Base-by-base conservation (phyloP, 2,888 invertebrate species). In the Euzophera pinguis region DNA sequence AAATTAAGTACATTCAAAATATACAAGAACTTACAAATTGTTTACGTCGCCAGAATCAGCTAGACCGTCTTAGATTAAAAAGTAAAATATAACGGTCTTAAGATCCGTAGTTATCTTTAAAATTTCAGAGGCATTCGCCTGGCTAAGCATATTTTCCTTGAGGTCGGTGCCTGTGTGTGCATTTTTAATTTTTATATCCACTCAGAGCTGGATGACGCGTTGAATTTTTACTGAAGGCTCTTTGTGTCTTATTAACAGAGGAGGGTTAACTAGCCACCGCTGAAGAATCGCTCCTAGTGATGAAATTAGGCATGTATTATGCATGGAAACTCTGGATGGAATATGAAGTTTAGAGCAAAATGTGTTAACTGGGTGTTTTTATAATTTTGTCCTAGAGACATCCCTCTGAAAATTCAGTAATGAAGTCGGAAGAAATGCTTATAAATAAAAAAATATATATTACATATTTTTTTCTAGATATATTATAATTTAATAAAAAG, bases 141-240 rank as follows among this genome's bases (percentile, higher is more conserved):
- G 64, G 71, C 62, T 72, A 64, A 75, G 76, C 81, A 80, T 79
- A 73, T 81, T 85, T 87, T 87, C 83, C 84, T 86, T 81, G 78
- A 82, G 84, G 82, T 81, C 68, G 68, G 62, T 63, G 72, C 61
- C 75, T 71, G 69, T 68, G 47, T 56, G 43, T 56, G 56, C 55
- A 57, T 85, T 78, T 87, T 88, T 88, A 88, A 88, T 85, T 79
- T 86, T 87, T 77, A 88, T 79, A 71, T 64, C 80, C 79, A 71
- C 75, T 72, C 74, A 69, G 69, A 70, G 66, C 67, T 61, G 73
- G 78, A 84, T 84, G 87, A 83, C 84, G 78, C 71, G 69, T 60
- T 87, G 82, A 88, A 87, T 86, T 86, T 88, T 88, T 85, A 87
- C 81, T 84, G 80, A 85, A 76, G 65, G 73, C 73, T 73, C 75